A percentile compares a stretch with the other conserved stretches of the same genome.
Conservation (phyloP, 2,113 vertebrate species). For the Hipposideros armiger region DNA sequence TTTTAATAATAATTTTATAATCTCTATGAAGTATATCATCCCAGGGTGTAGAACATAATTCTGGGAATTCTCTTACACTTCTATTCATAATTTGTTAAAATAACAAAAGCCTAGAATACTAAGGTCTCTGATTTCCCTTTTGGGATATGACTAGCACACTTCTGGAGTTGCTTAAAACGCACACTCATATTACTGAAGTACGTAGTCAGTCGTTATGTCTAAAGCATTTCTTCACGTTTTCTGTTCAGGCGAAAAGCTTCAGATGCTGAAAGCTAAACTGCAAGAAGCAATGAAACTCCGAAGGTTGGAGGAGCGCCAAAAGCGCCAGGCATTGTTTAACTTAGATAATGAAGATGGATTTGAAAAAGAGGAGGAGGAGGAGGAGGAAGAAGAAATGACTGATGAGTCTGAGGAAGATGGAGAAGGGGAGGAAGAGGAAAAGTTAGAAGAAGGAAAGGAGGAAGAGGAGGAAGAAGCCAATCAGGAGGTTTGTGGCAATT, state of each 20-base stretch:
- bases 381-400: slow-evolving; percentile 94
- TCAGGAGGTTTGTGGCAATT: slow-evolving; percentile 81
- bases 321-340: slow-evolving; percentile 91
- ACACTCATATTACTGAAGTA: neutral
- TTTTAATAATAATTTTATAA: slow-evolving; percentile 35
- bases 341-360: slow-evolving; percentile 97
- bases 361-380: slow-evolving; percentile 94
- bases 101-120: neutral
- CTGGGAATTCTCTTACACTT: slow-evolving; percentile 14
- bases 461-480: slow-evolving; percentile 88
- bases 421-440: slow-evolving; percentile 91
- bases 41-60: neutral
- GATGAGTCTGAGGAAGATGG: slow-evolving; percentile 93
- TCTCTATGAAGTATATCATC: neutral
- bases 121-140: slow-evolving; percentile 47
- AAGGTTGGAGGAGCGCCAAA: slow-evolving; percentile 92
- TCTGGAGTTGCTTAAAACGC: neutral
- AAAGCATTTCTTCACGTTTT: neutral
- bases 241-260: slow-evolving; percentile 93
- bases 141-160: neutral
- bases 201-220: neutral
- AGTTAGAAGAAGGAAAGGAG: slow-evolving; percentile 91
- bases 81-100: slow-evolving; percentile 39
- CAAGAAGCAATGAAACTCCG: slow-evolving; percentile 97
- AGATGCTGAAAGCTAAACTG: slow-evolving; percentile 94